Base-by-base conservation (phyloP, 2,113 vertebrate species). In the Cranoglanis bouderius region DNA sequence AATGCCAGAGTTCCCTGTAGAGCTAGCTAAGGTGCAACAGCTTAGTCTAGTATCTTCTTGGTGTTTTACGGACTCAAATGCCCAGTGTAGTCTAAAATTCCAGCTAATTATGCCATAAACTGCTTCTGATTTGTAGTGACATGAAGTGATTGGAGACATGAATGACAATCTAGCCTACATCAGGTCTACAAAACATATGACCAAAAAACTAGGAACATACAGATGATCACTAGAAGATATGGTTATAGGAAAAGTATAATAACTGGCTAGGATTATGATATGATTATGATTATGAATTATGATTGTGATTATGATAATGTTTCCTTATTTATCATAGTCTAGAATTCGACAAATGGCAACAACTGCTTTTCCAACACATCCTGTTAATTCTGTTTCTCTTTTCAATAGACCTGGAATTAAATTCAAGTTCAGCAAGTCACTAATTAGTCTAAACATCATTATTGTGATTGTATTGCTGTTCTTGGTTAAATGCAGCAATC, bases 401-500 rank as follows among this genome's bases (percentile, higher is more conserved):
- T 85, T 85, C 29, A 85, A 72, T 55, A 82, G 83, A n/a, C 61
- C 78, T 70, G 8, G 63, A 40, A 87, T 82, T 82, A 32, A 82
- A 53, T 49, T 40, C 24, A 14, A 51, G 35, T 82, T 70, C 32
- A 85, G 84, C 67, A 65, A 70, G 46, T 70, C 32, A 18, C 46
- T 70, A 70, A 87, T 35, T 84, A 84, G 18, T 24, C 72, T 88
- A 51, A 85, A 55, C 78, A 70, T 46, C 77, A 67, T 55, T 87
- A 40, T 19, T 87, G 86, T 65, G 74, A 82, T 70, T 78, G 78
- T 70, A 82, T 40, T 65, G 77, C 77, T 81, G 77, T 65, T 81
- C 59, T 81, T 82, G 78, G 9, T 87, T 67, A 87, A 82, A 87
- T 65, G 86, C 21, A 53, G 49, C 46, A 40, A 70, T 87, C 77